These are phyloP conservation scores for Porites lutea DNA, from an alignment of 64 coral and sea anemone species.

Conservation along the genomic window DNA sequence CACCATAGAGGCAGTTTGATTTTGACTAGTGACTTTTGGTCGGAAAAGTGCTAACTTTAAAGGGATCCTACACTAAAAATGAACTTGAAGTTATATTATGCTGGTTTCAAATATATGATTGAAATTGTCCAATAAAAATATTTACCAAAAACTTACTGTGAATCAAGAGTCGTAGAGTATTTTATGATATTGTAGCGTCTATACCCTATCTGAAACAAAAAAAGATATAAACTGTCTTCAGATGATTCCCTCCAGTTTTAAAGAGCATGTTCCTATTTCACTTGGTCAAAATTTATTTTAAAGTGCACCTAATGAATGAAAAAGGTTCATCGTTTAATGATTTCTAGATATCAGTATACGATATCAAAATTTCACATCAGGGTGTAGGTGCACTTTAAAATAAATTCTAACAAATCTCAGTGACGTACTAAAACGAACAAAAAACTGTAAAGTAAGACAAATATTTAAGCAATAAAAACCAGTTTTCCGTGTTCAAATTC, in stretches of 20 bases:
- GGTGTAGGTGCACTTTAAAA: slow-evolving; percentile 58
- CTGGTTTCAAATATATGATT: slow-evolving; percentile 25
- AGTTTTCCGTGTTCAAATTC: slow-evolving; percentile 31
- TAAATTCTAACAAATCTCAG: slow-evolving; percentile 59
- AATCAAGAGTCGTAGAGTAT: slow-evolving; percentile 40
- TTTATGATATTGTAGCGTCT: slow-evolving; percentile 42
- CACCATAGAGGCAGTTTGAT: slow-evolving; percentile 35
- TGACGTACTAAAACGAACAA: slow-evolving; percentile 55
- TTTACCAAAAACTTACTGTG: slow-evolving; percentile 74
- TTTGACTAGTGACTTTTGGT: slow-evolving; percentile 32
- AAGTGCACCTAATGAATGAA: slow-evolving; percentile 61
- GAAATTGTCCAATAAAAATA: slow-evolving; percentile 81
- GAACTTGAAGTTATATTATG: slow-evolving; percentile 29
- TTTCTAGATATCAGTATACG: slow-evolving; percentile 55
- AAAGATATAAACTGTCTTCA: slow-evolving; percentile 79
- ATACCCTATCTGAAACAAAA: slow-evolving; percentile 64
- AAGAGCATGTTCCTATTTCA: slow-evolving; percentile 84
- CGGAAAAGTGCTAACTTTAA: slow-evolving; percentile 31
- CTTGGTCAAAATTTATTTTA: slow-evolving; percentile 65
- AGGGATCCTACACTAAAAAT: slow-evolving; percentile 28
- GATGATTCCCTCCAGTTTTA: slow-evolving; percentile 79
- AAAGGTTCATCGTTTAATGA: slow-evolving; percentile 34
- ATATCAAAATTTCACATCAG: slow-evolving; percentile 53
- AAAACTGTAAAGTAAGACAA: slow-evolving; percentile 59
- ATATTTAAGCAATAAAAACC: slow-evolving; percentile 34